Percentiles rank a stretch among this genome's conserved stretches.
Conservation (phyloP, 2,888 invertebrate species). For the Melinopterus prodromus region DNA sequence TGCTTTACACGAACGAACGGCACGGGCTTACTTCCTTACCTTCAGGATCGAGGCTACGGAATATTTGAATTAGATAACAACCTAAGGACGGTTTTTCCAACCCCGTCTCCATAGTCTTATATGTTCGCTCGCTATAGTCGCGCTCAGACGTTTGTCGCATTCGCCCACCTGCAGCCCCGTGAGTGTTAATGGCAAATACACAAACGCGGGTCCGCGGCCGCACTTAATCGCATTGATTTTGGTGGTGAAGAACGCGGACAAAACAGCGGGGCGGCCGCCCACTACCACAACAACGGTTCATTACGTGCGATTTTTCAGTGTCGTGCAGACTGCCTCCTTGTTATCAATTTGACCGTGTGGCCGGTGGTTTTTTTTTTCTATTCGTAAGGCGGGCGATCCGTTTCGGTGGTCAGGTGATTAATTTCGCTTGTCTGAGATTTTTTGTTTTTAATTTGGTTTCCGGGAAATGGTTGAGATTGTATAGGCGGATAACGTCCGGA, state of each 20-base stretch:
- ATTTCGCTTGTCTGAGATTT: background rate
- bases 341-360: background rate
- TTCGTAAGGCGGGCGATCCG: background rate
- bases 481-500: background rate
- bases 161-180: background rate
- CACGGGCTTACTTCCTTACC: background rate
- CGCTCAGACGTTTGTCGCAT: background rate
- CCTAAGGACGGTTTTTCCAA: background rate
- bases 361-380: background rate
- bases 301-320: conserved; percentile 4
- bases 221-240: background rate
- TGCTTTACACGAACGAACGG: background rate
- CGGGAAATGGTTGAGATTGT: background rate
- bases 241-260: background rate
- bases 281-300: background rate
- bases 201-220: background rate
- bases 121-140: background rate
- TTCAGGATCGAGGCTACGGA: background rate
- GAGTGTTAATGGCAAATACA: background rate
- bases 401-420: conserved; percentile 4
- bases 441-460: background rate
- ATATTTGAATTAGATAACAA: background rate
- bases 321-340: background rate
- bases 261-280: background rate
- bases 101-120: background rate